Evolutionary conservation across 2,888 invertebrate genomes (phyloP), one percentile per base, ranked within the genome.

Genomic region (Dermolepida albohirtum): DNA sequence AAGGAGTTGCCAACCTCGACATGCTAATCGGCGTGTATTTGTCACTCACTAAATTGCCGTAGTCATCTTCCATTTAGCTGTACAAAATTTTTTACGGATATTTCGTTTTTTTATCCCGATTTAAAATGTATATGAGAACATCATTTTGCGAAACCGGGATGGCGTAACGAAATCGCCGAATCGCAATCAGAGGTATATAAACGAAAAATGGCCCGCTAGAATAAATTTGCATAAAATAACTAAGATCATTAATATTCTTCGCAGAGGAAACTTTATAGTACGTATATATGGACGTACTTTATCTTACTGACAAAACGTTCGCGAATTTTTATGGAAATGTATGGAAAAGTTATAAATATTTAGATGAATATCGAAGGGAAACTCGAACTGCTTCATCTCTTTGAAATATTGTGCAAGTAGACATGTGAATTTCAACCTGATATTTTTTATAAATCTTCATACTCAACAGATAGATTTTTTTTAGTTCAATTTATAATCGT

Each of bases 281-380:
- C 43, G 34, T 62, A 62, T 62, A 62, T 62, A 34, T 34, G 34
- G 34, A 34, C 34, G 10, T 34, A 34, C 34, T 62, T 47, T 62
- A 62, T 62, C 59, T 6, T 47, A 29, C 47, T 34, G 47, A 17
- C 59, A 62, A 62, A 62, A 62, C 59, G 47, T 34, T 62, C 27
- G 14, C 8, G 59, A 47, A 62, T 49, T 62, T 62, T 62, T 62
- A 62, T 62, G 59, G 59, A 62, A 47, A 62, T 62, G 34, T 49
- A 49, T 47, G 12, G 59, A 62, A 62, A n/a, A 47, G 47, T 55
- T 41, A 62, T 62, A 62, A 62, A 62, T 62, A 62, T 62, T 62
- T 62, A 62, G 34, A 47, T 62, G 47, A 47, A 10, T 62, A 62
- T 47, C 59, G 47, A 44, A 62, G 16, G 47, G 47, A 10, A 29